Percentiles rank a stretch among this genome's conserved stretches.
phyloP scores from a whole-genome alignment of 2,888 invertebrate species.

The Tolmerus cingulatus region DNA sequence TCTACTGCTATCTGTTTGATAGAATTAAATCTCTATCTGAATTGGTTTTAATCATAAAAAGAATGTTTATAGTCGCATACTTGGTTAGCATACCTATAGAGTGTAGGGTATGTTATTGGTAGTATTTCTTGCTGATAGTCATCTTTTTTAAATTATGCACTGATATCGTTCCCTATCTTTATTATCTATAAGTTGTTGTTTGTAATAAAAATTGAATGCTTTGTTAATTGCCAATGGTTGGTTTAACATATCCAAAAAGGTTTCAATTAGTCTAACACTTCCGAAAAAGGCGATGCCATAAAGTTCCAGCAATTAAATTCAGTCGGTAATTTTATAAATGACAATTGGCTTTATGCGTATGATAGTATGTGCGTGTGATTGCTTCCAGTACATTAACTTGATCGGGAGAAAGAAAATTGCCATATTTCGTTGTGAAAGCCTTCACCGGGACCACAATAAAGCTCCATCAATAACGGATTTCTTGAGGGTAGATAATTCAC shows the following conservation, averaged over 20 bases:
- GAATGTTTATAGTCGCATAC: too few relatives aligned
- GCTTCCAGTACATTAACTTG: background rate
- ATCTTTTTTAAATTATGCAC: too few relatives aligned
- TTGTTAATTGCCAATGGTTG: background rate
- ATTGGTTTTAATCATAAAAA: too few relatives aligned
- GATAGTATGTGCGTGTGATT: background rate
- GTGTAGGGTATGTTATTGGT: too few relatives aligned
- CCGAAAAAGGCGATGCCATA: background rate
- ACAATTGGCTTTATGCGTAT: background rate
- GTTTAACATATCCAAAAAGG: background rate
- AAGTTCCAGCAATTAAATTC: background rate
- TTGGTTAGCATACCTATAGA: too few relatives aligned
- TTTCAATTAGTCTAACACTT: background rate
- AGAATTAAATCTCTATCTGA: too few relatives aligned
- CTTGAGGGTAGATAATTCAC: background rate
- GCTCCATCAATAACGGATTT: background rate
- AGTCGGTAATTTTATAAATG: background rate
- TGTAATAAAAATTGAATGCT: too few relatives aligned
- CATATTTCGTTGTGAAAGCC: background rate
- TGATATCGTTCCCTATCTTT: too few relatives aligned
- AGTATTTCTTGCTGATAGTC: too few relatives aligned
- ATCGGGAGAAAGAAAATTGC: background rate
- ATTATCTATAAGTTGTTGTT: too few relatives aligned
- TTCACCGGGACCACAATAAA: background rate
- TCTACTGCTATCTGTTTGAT: too few relatives aligned